Percentiles rank a stretch among this genome's conserved stretches.
Evolutionary conservation across 2,888 invertebrate genomes (phyloP).

Genomic region (Scaeva pyrastri): DNA sequence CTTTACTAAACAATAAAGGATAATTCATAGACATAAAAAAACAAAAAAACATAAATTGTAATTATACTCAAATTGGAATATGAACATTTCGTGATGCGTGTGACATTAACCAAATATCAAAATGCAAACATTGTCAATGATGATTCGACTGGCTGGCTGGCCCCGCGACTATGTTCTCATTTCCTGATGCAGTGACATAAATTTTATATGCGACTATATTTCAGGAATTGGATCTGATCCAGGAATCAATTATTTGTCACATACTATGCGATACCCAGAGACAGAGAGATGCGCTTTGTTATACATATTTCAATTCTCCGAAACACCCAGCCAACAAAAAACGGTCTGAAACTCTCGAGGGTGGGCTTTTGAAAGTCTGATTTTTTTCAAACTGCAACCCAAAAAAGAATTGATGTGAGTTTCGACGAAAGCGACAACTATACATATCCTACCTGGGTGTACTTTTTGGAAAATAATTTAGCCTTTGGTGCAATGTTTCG

Average conservation of each 20-base stretch:
- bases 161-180: neutral
- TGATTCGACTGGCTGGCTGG: neutral
- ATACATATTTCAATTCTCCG: slow-evolving; percentile 17
- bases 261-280: neutral
- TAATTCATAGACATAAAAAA: neutral
- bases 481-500: slow-evolving; percentile 7
- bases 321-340: neutral
- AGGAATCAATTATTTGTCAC: slow-evolving; percentile 53
- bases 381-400: neutral
- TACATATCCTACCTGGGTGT: neutral
- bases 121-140: slow-evolving; percentile 28
- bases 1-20: too few species aligned
- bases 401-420: too few species aligned
- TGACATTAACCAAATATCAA: slow-evolving; percentile 49
- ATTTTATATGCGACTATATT: neutral
- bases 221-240: slow-evolving; percentile 48
- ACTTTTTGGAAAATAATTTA: slow-evolving; percentile 9
- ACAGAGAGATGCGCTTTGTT: slow-evolving; percentile 22
- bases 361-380: neutral
- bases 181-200: slow-evolving; percentile 30
- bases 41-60: neutral
- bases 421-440: neutral
- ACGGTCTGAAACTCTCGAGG: neutral
- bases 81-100: slow-evolving; percentile 46
- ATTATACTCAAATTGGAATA: slow-evolving; percentile 40